Conservation (phyloP, 2,888 invertebrate species). For the Drosophila helvetica region DNA sequence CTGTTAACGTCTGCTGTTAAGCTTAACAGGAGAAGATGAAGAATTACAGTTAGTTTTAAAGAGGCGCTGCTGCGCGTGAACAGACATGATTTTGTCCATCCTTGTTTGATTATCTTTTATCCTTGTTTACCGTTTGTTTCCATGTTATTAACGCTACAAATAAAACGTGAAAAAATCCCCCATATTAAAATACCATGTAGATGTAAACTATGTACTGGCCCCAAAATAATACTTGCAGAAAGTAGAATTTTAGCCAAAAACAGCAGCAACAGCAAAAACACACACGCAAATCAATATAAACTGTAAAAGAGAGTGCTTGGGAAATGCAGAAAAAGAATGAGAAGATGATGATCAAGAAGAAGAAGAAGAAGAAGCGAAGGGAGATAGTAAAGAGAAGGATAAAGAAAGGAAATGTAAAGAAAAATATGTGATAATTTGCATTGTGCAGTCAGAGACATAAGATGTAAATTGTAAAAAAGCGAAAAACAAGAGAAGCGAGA, state of each 20-base stretch:
- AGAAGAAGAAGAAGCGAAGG: conserved; percentile 18
- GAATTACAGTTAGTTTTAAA: conserved; percentile 38
- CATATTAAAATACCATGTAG: conserved; percentile 34
- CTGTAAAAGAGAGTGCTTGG: conserved; percentile 43
- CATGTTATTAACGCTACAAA: conserved; percentile 46
- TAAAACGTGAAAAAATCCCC: conserved; percentile 33
- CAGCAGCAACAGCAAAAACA: conserved; percentile 18
- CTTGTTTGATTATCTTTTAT: conserved; percentile 39
- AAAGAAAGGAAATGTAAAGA: conserved; percentile 34
- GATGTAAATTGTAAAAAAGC: conserved; percentile 72
- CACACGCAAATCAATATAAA: conserved; percentile 20
- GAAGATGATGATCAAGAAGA: conserved; percentile 25
- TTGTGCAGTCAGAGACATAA: conserved; percentile 75
- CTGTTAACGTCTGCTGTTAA: conserved; percentile 59
- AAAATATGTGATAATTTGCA: conserved; percentile 82
- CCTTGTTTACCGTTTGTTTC: conserved; percentile 43
- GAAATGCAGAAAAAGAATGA: conserved; percentile 21
- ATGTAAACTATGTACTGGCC: conserved; percentile 40
- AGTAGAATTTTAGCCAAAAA: conserved; percentile 73
- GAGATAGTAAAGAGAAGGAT: conserved; percentile 36
- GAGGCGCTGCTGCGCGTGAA: conserved; percentile 63
- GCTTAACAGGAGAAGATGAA: conserved; percentile 12
- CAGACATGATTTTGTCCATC: conserved; percentile 36
- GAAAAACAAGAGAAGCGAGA: conserved; percentile 37
- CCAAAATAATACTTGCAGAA: conserved; percentile 72